phyloP scores from a whole-genome alignment of 1,140 invertebrate species.

The Drosophila santomea region DNA sequence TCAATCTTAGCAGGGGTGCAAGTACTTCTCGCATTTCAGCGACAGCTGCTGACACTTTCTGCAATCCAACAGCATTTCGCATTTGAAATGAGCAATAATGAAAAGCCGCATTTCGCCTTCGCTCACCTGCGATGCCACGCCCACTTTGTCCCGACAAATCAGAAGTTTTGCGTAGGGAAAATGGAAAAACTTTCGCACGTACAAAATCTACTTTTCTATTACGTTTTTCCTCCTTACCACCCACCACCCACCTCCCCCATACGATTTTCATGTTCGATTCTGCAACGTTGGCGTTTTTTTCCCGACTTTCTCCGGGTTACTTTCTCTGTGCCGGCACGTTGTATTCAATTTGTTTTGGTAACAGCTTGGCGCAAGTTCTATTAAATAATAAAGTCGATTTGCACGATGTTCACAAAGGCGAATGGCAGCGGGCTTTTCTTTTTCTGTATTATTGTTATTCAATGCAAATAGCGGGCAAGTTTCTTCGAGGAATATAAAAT shows the following conservation, averaged over 20 bases:
- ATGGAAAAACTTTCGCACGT: slow-evolving; percentile 82
- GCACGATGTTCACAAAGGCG: slow-evolving; percentile 51
- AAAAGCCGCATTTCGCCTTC: slow-evolving; percentile 32
- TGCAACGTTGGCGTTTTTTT: slow-evolving; percentile 36
- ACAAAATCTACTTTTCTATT: slow-evolving; percentile 78
- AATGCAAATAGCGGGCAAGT: slow-evolving; percentile 52
- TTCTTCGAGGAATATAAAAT: slow-evolving; percentile 21
- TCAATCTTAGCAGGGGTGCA: slow-evolving; percentile 34
- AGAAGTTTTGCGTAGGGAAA: slow-evolving; percentile 67
- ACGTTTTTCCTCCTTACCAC: slow-evolving; percentile 42
- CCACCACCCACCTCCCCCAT: background rate
- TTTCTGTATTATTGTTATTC: slow-evolving; percentile 59
- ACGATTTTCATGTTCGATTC: slow-evolving; percentile 39
- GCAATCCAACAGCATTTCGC: slow-evolving; percentile 48
- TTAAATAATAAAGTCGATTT: slow-evolving; percentile 83
- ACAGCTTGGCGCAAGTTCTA: slow-evolving; percentile 77
- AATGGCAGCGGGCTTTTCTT: slow-evolving; percentile 12
- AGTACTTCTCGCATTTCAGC: slow-evolving; percentile 49
- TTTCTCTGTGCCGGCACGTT: slow-evolving; percentile 55
- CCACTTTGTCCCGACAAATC: slow-evolving; percentile 46
- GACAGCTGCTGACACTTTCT: slow-evolving; percentile 60
- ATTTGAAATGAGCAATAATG: slow-evolving; percentile 71
- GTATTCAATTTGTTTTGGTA: slow-evolving; percentile 82
- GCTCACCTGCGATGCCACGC: slow-evolving; percentile 21
- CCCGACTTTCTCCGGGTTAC: slow-evolving; percentile 14